Conservation (phyloP, 2,888 invertebrate genomes). For the Acanthosepion esculentum region DNA sequence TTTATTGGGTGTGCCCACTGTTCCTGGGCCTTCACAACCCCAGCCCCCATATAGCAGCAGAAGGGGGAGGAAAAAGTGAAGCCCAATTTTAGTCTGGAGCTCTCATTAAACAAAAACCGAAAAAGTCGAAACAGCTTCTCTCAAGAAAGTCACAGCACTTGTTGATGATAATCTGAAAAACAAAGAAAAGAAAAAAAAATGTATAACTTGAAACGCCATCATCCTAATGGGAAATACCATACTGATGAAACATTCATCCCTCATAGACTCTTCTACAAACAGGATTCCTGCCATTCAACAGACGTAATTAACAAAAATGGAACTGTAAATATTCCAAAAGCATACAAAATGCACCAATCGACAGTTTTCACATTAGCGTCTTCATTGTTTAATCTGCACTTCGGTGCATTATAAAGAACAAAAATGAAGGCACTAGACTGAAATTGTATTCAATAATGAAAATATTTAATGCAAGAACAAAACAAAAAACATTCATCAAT, state of each 20-base stretch:
- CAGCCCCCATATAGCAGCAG: conserved; percentile 51
- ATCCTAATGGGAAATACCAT: neutral
- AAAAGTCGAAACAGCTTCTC: neutral
- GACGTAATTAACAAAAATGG: too few species aligned
- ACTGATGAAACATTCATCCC: neutral
- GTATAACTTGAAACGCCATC: neutral
- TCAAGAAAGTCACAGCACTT: neutral
- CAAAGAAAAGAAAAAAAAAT: neutral
- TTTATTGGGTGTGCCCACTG: neutral
- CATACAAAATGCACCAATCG: too few species aligned
- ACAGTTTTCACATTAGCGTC: too few species aligned
- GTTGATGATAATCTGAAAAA: neutral
- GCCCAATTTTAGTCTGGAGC: neutral
- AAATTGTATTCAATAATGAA: too few species aligned
- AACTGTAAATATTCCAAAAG: too few species aligned
- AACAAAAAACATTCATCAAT: too few species aligned
- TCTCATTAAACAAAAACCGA: neutral
- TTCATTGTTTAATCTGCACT: too few species aligned
- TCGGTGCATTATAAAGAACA: too few species aligned
- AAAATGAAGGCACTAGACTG: too few species aligned
- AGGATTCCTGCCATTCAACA: too few species aligned
- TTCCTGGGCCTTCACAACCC: conserved; percentile 50
- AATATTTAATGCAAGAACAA: too few species aligned
- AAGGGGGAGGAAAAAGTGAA: neutral
- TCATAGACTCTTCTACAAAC: neutral